Evolutionary conservation across 53 echinoderm and acorn worm species (phyloP), one percentile per base, ranked within the genome.

Genomic region (Patiria pectinifera): DNA sequence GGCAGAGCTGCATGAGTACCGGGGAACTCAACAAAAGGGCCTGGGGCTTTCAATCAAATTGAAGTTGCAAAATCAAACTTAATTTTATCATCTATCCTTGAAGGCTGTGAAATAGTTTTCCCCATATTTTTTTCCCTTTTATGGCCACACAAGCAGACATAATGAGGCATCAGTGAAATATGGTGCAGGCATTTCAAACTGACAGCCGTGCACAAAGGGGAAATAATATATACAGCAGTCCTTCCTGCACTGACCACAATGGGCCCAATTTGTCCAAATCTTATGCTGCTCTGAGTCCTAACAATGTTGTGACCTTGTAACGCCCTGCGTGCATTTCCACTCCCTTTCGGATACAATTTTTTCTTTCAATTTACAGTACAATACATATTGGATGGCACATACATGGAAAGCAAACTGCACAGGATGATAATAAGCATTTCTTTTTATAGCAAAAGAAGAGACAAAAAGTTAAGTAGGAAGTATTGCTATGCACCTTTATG

Each of bases 251-350:
- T 14, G 19, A 8, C 15, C 16, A 59, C 35, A 85, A 85, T 69
- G 44, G 85, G 19, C 16, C 14, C 85, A 85, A 85, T 85, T 85
- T 85, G 85, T 85, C 63, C 25, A 22, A 45, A 19, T 85, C 46
- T 21, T 10, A 43, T 44, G 85, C 85, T 46, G 45, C 59, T 35
- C 45, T 85, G 69, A 69, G 5, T 70, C 9, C 44, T 13, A 63
- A 85, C 85, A 85, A 85, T 85, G 45, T 25, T 18, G 45, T 85
- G 66, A 70, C 85, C 85, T 85, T 85, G 85, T 44, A 66, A 69
- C 84, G 62, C 84, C 59, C 60, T 82, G 58, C 53, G 13, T 53
- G 48, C 24, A 53, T 82, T 82, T 22, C 24, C 16, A 14, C 19
- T 80, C 35, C 83, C 83, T 22, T 59, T 25, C 3, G 24, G 15